phyloP scores from a whole-genome alignment of 2,888 invertebrate species.

The Uropetala carovei region DNA sequence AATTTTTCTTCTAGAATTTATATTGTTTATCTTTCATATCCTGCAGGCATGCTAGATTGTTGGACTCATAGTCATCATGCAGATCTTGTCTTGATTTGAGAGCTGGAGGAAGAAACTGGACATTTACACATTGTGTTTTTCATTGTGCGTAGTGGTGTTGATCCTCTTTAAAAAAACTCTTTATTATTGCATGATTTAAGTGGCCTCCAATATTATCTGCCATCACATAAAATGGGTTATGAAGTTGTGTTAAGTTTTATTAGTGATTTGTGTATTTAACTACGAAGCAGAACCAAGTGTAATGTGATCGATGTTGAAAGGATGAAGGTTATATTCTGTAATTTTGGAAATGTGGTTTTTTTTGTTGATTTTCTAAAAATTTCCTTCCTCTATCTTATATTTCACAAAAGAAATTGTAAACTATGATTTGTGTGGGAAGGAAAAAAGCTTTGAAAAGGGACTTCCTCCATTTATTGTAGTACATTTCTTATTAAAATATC shows the following conservation, averaged over 20 bases:
- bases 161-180: conserved; percentile 19
- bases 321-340: background rate
- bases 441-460: background rate
- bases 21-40: too few relatives aligned
- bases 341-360: background rate
- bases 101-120: too few relatives aligned
- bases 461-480: background rate
- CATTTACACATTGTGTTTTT: too few relatives aligned
- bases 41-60: too few relatives aligned
- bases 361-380: conserved; percentile 42
- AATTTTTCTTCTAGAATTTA: too few relatives aligned
- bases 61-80: too few relatives aligned
- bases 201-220: conserved; percentile 17
- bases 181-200: conserved; percentile 17
- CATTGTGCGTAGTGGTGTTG: too few relatives aligned
- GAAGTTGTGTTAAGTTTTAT: background rate
- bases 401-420: background rate
- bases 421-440: background rate
- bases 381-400: background rate
- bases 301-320: conserved; percentile 23
- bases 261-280: conserved; percentile 27
- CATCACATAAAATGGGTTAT: background rate
- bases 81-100: too few relatives aligned
- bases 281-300: background rate
- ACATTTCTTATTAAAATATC: background rate